Evolutionary conservation across 2,797 vertebrate genomes (phyloP).

Genomic region (Balearica regulorum): DNA sequence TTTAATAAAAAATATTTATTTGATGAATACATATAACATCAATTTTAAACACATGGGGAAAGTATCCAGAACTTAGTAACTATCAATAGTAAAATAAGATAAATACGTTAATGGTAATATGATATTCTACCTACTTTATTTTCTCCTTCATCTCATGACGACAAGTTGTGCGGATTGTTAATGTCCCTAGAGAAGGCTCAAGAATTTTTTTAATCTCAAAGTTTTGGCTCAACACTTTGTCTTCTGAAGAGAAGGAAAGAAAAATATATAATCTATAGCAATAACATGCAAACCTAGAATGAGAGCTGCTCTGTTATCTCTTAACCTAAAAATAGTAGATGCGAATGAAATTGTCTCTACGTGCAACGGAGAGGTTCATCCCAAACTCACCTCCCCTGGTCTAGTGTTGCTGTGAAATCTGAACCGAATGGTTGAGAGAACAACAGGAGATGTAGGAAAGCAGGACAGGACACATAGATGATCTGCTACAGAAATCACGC

Average conservation of each 20-base stretch:
- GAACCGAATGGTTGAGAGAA: not conserved
- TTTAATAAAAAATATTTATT: not conserved
- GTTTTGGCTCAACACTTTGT: not conserved
- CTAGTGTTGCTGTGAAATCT: not conserved
- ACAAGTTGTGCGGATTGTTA: not conserved
- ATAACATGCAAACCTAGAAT: not conserved
- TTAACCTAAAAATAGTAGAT: not conserved
- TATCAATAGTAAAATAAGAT: not conserved
- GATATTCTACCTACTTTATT: not conserved
- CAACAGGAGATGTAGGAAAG: not conserved
- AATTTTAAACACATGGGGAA: not conserved
- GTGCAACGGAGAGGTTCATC: not conserved
- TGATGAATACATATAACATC: not conserved
- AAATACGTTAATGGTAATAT: not conserved
- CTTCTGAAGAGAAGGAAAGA: not conserved
- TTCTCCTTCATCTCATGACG: not conserved
- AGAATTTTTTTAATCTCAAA: not conserved
- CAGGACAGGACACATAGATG: not conserved
- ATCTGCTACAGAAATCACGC: not conserved
- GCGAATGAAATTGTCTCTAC: not conserved
- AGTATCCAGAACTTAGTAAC: not conserved
- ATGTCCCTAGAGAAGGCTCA: not conserved
- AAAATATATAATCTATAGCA: not conserved
- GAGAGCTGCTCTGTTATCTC: not conserved
- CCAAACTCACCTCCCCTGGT: not conserved